Percentiles rank a stretch among this genome's conserved stretches.
phyloP scores from a whole-genome alignment of 2,797 vertebrate genomes.

The Spheniscus humboldti region DNA sequence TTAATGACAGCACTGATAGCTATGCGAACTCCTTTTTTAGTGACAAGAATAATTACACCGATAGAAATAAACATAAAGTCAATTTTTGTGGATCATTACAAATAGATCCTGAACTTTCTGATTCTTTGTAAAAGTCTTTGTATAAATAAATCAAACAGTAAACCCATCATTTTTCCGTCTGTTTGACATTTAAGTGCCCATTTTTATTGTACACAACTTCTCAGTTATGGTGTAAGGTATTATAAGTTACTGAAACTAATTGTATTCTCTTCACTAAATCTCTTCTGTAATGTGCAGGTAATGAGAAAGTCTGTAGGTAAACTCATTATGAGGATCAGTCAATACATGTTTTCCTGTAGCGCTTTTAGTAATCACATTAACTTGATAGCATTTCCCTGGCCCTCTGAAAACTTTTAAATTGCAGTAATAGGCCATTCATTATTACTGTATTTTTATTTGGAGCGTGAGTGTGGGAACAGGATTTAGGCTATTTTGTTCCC shows the following conservation, averaged over 20 bases:
- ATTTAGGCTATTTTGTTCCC: neutral
- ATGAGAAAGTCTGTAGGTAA: conserved; percentile 45
- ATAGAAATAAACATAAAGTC: neutral
- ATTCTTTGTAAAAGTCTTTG: neutral
- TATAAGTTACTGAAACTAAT: neutral
- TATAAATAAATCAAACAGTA: neutral
- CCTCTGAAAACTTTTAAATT: neutral
- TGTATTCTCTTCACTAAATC: neutral
- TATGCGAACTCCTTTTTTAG: neutral
- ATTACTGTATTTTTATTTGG: neutral
- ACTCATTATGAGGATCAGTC: conserved; percentile 43
- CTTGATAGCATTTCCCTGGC: neutral
- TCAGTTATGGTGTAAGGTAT: neutral
- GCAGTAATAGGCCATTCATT: neutral
- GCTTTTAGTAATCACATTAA: conserved; percentile 37
- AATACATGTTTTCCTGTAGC: conserved; percentile 46
- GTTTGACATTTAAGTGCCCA: neutral
- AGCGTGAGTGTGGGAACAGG: neutral
- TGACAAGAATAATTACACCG: neutral
- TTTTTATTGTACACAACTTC: neutral
- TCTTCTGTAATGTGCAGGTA: conserved; percentile 25
- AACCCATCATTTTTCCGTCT: neutral
- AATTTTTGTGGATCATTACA: neutral
- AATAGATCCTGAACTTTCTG: neutral
- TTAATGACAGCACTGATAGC: neutral